phyloP scores from a whole-genome alignment of 2,797 vertebrate genomes.

The Pempheris klunzingeri region DNA sequence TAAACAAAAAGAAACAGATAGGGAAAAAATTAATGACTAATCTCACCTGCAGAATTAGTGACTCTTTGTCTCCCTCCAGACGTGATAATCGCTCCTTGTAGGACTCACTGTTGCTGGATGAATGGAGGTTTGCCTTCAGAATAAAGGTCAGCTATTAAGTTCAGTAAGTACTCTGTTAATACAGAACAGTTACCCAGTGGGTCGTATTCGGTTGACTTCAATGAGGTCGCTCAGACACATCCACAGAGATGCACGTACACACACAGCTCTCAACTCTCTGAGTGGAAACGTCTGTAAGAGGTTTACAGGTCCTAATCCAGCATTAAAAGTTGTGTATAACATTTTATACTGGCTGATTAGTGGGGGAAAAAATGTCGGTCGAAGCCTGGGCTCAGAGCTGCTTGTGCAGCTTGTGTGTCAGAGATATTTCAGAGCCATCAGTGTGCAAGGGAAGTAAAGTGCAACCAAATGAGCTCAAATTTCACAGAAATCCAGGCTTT shows the following conservation, averaged over 20 bases:
- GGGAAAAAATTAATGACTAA: not conserved
- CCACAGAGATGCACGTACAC: conserved; percentile 1
- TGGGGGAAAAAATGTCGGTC: conserved; percentile 10
- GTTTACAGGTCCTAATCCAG: conserved; percentile 67
- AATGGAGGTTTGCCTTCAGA: conserved; percentile 88
- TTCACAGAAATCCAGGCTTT: conserved; percentile 58
- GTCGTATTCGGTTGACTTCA: conserved; percentile 34
- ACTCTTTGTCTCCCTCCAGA: conserved; percentile 97
- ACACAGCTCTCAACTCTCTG: not conserved
- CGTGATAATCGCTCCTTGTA: conserved; percentile 94
- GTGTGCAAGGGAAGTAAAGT: conserved; percentile 43
- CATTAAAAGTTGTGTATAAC: conserved; percentile 46
- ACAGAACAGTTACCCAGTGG: conserved; percentile 37
- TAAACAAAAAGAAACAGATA: not conserved
- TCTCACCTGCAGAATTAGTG: conserved; percentile 94
- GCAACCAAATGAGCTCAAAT: conserved; percentile 52
- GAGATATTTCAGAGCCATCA: conserved; percentile 39
- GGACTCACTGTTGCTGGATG: conserved; percentile 89
- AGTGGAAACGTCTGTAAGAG: conserved; percentile 46
- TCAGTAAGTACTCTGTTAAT: conserved; percentile 39
- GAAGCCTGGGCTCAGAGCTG: conserved; percentile 16
- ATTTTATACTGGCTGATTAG: conserved; percentile 46
- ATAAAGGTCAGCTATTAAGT: conserved; percentile 58
- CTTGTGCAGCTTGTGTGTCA: conserved; percentile 20
- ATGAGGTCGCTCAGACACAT: not conserved